Evolutionary conservation across 2,888 invertebrate genomes (phyloP).

Genomic region (Lymantria monacha): DNA sequence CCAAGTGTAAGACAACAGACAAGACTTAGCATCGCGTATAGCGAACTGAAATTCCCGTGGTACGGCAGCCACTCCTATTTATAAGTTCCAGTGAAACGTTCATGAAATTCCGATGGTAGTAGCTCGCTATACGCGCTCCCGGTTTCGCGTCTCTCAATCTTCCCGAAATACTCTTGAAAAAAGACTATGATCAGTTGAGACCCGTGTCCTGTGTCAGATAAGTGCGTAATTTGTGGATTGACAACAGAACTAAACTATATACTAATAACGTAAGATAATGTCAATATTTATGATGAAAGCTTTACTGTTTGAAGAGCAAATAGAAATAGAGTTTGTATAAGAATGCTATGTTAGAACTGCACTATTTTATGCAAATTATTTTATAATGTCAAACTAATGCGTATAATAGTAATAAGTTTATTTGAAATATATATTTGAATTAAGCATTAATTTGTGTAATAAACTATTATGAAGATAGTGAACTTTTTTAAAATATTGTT

Average conservation of each 20-base stretch:
- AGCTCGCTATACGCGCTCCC: constrained; percentile 56
- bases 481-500: too few relatives aligned
- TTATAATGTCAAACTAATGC: too few relatives aligned
- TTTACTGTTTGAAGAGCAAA: constrained; percentile 31
- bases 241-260: constrained; percentile 41
- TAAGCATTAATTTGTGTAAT: too few relatives aligned
- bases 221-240: constrained; percentile 53
- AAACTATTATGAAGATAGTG: too few relatives aligned
- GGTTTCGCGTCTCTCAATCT: constrained; percentile 46
- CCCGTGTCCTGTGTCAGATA: constrained; percentile 48
- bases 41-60: constrained; percentile 40
- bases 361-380: too few relatives aligned
- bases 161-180: constrained; percentile 30
- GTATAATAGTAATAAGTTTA: too few relatives aligned
- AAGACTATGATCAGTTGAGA: constrained; percentile 50
- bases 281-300: constrained; percentile 24
- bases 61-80: constrained; percentile 66
- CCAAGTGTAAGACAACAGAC: not conserved
- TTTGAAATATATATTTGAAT: too few relatives aligned
- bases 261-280: constrained; percentile 44
- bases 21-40: constrained; percentile 9
- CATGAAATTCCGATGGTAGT: constrained; percentile 74
- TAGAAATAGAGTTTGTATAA: constrained; percentile 28
- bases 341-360: not conserved
- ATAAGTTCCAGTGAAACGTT: constrained; percentile 82